Evolutionary conservation across 2,888 invertebrate species (phyloP).

Genomic region (Epinotia ramella): DNA sequence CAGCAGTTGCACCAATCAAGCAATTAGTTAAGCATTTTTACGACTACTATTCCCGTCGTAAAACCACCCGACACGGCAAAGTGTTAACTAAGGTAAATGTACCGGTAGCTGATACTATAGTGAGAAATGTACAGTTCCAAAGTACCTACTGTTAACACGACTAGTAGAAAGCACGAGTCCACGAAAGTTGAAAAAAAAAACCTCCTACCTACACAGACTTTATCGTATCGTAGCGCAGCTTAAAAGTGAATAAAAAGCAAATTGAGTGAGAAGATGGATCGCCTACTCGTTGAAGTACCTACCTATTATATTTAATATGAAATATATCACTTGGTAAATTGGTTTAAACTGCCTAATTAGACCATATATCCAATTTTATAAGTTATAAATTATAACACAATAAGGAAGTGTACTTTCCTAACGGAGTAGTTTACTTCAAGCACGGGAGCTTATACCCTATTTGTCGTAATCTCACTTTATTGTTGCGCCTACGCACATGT

Average conservation of each 20-base stretch:
- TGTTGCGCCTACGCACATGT: constrained; percentile 46
- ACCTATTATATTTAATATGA: too few species aligned
- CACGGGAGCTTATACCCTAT: not conserved
- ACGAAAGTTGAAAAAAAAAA: not conserved
- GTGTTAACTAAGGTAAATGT: constrained; percentile 9
- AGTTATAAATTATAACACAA: not conserved
- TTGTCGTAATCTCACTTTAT: constrained; percentile 37
- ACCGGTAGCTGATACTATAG: not conserved
- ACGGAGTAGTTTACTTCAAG: not conserved
- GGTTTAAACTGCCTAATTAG: not conserved
- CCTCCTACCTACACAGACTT: not conserved
- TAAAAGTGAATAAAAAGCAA: not conserved
- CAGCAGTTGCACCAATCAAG: constrained; percentile 7
- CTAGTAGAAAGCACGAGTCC: not conserved
- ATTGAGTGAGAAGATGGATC: too few species aligned
- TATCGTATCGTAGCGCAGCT: not conserved
- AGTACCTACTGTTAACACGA: not conserved
- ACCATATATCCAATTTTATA: not conserved
- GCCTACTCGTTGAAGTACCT: too few species aligned
- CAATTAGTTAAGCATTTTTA: constrained; percentile 8
- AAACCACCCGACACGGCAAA: not conserved
- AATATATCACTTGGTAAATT: not conserved
- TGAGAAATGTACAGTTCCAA: not conserved
- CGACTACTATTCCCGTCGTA: constrained; percentile 21
- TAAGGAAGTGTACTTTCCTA: not conserved